phyloP scores from a whole-genome alignment of 2,888 invertebrate genomes.

The Schizaphis graminum region DNA sequence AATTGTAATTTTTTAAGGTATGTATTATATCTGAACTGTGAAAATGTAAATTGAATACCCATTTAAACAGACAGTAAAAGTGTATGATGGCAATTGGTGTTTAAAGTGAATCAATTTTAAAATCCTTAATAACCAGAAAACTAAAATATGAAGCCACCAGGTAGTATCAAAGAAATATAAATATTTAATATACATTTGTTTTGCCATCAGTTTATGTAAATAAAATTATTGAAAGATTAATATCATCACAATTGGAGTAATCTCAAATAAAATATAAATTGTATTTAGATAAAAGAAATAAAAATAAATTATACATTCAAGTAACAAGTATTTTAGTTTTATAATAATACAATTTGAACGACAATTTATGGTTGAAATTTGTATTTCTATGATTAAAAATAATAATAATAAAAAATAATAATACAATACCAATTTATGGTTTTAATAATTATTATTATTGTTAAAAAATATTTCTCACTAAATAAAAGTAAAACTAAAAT shows the following conservation, averaged over 20 bases:
- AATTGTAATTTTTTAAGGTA: not conserved
- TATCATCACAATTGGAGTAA: not conserved
- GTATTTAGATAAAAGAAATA: not conserved
- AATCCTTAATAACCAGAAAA: not conserved
- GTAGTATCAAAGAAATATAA: not conserved
- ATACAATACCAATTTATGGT: not conserved
- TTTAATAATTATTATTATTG: not conserved
- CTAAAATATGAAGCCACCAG: not conserved
- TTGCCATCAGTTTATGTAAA: not conserved
- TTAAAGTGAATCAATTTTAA: not conserved
- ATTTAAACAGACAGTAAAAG: not conserved
- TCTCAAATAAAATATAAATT: conserved; percentile 18
- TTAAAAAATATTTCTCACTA: not conserved
- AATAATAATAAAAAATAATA: not conserved
- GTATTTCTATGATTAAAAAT: not conserved
- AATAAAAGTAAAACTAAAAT: conserved; percentile 30
- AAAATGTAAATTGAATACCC: not conserved
- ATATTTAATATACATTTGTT: not conserved
- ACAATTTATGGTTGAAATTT: not conserved
- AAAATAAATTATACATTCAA: not conserved
- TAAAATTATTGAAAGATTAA: not conserved
- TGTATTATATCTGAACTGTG: not conserved
- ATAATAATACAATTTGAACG: not conserved
- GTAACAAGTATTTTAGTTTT: not conserved
- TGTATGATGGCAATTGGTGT: not conserved